These are phyloP conservation scores for Etheostoma nigrum DNA, from an alignment of 2,797 vertebrate species.

Conservation along the genomic window DNA sequence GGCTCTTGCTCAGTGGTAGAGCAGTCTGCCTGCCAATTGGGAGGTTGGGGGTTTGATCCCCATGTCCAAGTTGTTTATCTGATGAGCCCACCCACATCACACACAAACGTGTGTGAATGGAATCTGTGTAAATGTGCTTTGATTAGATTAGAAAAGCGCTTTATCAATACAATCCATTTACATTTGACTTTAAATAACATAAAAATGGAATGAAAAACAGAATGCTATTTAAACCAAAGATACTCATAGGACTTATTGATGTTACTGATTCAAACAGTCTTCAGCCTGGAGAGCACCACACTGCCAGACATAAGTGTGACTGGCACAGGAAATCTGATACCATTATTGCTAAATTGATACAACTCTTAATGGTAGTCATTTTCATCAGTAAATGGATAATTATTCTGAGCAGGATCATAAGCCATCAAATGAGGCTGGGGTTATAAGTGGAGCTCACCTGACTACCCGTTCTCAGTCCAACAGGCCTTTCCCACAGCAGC, in stretches of 20 bases:
- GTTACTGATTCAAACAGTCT: not conserved
- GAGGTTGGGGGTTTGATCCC: too few species aligned
- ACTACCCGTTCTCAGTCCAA: not conserved
- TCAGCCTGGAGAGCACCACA: not conserved
- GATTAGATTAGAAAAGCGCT: too few species aligned
- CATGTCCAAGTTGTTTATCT: too few species aligned
- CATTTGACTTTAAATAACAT: not conserved
- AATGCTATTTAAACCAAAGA: not conserved
- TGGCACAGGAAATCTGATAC: slow-evolving; percentile 4
- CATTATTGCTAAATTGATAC: not conserved
- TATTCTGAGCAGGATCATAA: not conserved
- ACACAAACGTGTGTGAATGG: too few species aligned
- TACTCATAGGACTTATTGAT: not conserved
- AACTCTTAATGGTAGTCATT: too few species aligned
- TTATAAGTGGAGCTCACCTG: not conserved
- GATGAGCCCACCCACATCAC: too few species aligned
- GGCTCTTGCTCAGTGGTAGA: too few species aligned
- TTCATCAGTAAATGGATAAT: not conserved
- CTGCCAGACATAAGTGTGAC: slow-evolving; percentile 14
- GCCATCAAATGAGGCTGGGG: not conserved
- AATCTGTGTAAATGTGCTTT: too few species aligned
- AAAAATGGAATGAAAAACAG: not conserved
- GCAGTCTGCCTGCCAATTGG: too few species aligned
- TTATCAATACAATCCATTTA: too few species aligned
- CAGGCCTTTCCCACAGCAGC: not conserved